Conservation (phyloP, 2,888 invertebrate genomes). For the Lobophora halterata region DNA sequence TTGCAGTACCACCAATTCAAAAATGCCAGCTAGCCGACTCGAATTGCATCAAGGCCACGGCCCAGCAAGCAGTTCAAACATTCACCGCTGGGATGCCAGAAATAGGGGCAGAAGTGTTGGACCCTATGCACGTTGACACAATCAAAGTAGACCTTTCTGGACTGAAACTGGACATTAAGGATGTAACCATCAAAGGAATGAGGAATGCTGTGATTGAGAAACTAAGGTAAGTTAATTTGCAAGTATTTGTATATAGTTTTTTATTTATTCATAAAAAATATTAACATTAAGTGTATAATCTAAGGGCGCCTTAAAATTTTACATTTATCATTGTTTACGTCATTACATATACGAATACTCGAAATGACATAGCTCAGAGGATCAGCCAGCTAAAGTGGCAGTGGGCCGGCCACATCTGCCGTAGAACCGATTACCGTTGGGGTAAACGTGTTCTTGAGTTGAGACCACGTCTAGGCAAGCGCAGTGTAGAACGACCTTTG, state of each 20-base stretch:
- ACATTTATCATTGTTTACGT: no score
- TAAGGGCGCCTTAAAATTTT: no score
- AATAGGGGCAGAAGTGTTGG: conserved; percentile 46
- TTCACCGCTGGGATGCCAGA: conserved; percentile 52
- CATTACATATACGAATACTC: no score
- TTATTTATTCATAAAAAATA: background rate
- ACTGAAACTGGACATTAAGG: conserved; percentile 46
- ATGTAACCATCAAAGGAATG: conserved; percentile 46
- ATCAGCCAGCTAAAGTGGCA: no score
- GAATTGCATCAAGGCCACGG: conserved; percentile 42
- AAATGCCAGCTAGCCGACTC: conserved; percentile 51
- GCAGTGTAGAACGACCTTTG: no score
- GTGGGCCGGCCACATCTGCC: no score
- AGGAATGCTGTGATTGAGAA: conserved; percentile 44
- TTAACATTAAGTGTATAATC: no score
- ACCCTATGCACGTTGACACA: conserved; percentile 47
- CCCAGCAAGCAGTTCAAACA: conserved; percentile 38
- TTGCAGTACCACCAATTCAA: conserved; percentile 44
- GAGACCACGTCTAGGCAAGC: no score
- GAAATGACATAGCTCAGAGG: no score
- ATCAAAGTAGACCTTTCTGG: conserved; percentile 57
- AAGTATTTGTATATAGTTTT: background rate
- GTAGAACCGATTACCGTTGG: no score
- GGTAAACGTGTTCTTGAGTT: no score
- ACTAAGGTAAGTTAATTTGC: conserved; percentile 38